Base-by-base conservation (phyloP, 2,113 vertebrate species). In the Lycocorax pyrrhopterus region DNA sequence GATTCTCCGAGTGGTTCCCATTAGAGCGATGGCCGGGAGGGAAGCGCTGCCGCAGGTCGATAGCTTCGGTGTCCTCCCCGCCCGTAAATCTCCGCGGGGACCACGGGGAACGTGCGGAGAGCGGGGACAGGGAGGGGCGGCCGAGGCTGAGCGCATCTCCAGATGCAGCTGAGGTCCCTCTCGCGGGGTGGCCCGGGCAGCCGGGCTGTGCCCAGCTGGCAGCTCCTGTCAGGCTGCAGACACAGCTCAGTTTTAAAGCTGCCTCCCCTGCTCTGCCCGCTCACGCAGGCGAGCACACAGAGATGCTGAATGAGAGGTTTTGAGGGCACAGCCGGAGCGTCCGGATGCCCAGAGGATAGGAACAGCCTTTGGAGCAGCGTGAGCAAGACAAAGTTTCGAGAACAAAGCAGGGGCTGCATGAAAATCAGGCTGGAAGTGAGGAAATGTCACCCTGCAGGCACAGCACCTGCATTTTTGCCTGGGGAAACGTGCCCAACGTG, bases 401-500 rank as follows among this genome's bases (percentile, higher is more conserved):
- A 74, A 51, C 62, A 55, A 58, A 89, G 11, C 37, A 35, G 49
- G 19, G 12, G 46, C 37, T 82, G 78, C 66, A 58, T 66, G 39
- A 83, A 77, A 94, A 93, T 58, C 17, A 85, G 66, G n/a, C 67
- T 76, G 81, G 49, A 12, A 29, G 51, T 0, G 47, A 75, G 77
- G 87, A 62, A 76, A 62, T 20, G 66, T n/a, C 69, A 35, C 18
- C 26, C 69, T 64, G 58, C 46, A 18, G 51, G 47, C 7, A 2
- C 58, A 86, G 66, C 62, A 14, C 18, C 7, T 0, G 3, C 41
- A 13, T 25, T 77, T 51, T 25, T 1, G 0, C n/a, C 64, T 0
- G 2, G 4, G 49, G 37, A 25, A 59, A 7, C 1, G 8, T 51
- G 33, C 23, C 67, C n/a, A 1, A 2, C 0, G 0, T 12, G 29